Percentiles rank a stretch among this genome's conserved stretches.
These are phyloP conservation scores for Pteruthius melanotis DNA, from an alignment of 2,113 vertebrate genomes.

Conservation along the genomic window DNA sequence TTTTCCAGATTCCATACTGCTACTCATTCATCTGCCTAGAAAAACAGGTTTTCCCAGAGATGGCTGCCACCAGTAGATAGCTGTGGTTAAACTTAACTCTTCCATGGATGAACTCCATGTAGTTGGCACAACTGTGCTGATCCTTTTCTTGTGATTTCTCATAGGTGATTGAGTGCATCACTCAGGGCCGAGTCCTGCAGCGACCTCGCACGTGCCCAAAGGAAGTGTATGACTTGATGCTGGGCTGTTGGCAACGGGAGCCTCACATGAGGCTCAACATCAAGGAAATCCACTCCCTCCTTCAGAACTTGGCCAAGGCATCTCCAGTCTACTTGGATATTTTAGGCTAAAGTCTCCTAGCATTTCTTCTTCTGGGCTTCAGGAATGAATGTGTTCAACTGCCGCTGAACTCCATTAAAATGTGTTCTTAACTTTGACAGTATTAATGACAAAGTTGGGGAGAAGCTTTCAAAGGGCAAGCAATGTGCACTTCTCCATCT, in stretches of 20 bases:
- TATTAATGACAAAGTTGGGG: slow-evolving; percentile 72
- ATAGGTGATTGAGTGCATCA: slow-evolving; percentile 99
- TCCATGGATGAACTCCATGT: fast-evolving
- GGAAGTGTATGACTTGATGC: slow-evolving; percentile 98
- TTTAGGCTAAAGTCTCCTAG: slow-evolving; percentile 82
- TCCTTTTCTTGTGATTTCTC: slow-evolving; percentile 3
- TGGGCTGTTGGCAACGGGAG: slow-evolving; percentile 98
- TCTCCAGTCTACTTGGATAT: slow-evolving; percentile 99
- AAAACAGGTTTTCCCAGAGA: background rate
- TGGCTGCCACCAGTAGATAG: background rate
- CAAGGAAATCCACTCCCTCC: slow-evolving; percentile 93
- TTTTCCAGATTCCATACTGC: fast-evolving
- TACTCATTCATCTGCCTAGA: background rate
- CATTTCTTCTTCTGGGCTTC: slow-evolving; percentile 58
- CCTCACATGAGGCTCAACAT: slow-evolving; percentile 98
- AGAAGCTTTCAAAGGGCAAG: slow-evolving; percentile 80
- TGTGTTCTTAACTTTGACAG: slow-evolving; percentile 76
- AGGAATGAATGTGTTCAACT: slow-evolving; percentile 73
- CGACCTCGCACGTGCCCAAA: slow-evolving; percentile 94
- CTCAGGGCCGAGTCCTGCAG: slow-evolving; percentile 96
- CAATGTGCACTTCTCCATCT: slow-evolving; percentile 73
- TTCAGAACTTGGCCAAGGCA: slow-evolving; percentile 96
- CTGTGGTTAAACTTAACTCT: background rate
- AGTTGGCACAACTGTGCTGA: background rate
- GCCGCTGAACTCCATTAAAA: slow-evolving; percentile 75